A percentile compares a stretch with the other conserved stretches of the same genome.
Evolutionary conservation across 2,113 vertebrate species (phyloP).

Genomic region (Chlamydotis undulata): DNA sequence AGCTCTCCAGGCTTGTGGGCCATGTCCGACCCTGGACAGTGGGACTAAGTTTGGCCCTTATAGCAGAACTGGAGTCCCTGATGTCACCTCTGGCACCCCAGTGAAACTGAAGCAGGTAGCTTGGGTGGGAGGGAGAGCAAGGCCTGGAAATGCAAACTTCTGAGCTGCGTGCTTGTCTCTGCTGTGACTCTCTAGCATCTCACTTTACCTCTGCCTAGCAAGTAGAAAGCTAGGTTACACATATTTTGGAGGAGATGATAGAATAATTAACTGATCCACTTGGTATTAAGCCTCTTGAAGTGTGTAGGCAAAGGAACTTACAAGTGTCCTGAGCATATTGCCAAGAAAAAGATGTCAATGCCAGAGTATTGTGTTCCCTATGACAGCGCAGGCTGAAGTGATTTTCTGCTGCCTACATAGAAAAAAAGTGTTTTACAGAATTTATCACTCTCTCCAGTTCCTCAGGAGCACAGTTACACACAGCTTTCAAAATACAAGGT

Average conservation of each 20-base stretch:
- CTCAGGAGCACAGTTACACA: neutral
- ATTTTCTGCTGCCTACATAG: neutral
- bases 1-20: neutral
- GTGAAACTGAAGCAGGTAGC: neutral
- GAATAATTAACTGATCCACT: neutral
- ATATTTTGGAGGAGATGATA: neutral
- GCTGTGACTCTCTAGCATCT: neutral
- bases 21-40: accelerated
- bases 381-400: neutral
- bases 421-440: neutral
- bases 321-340: neutral
- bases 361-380: neutral
- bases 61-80: neutral
- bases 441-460: neutral
- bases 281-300: neutral
- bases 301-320: neutral
- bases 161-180: neutral
- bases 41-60: neutral
- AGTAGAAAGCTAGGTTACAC: neutral
- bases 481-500: neutral
- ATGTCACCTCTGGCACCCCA: neutral
- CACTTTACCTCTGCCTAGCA: neutral
- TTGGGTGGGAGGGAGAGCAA: accelerated
- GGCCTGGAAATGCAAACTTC: neutral
- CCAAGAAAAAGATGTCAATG: neutral